Evolutionary conservation across 2,888 invertebrate species (phyloP), one percentile per base, ranked within the genome.

Genomic region (Elegia similella): DNA sequence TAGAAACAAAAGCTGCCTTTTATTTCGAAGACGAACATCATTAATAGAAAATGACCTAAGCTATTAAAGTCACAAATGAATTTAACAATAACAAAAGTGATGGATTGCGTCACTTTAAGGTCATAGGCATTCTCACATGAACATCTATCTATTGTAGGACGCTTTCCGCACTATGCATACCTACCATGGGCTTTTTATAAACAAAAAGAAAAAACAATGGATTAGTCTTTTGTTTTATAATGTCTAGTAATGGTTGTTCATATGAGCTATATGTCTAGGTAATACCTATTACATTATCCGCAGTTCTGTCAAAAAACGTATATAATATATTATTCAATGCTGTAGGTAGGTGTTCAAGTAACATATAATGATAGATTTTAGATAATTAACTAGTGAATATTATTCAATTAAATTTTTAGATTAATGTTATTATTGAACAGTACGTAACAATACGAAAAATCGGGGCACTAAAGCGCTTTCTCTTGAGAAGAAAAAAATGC

Each of bases 401-500:
- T 23, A 23, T 23, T n/a, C 2, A 23, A 23, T 23, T 23, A 23
- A 5, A 23, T 23, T 23, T 23, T 23, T 23, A 23, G 23, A 23
- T 7, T 12, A 29, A 13, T 30, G 0, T n/a, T 47, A 30, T 30
- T 47, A 47, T 38, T 34, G 12, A 50, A 12, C 16, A 34, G 38
- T n/a, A n/a, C n/a, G n/a, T 34, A 15, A 17, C 12, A 17, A 34
- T 50, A 34, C n/a, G 15, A 12, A 34, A 50, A 38, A 10, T 16
- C 2, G 6, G 50, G 7, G 16, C 16, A 32, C 10, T 12, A 34
- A 13, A 66, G 64, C 68, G 77, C 80, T 87, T 86, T 85, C 84
- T 79, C 78, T 63, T 75, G 76, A 78, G 79, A 84, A 78, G 79
- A 84, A 83, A 76, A 57, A 70, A 73, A 75, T 68, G 67, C 70